phyloP scores from a whole-genome alignment of 2,113 vertebrate species.

The Cyprinus carpio region DNA sequence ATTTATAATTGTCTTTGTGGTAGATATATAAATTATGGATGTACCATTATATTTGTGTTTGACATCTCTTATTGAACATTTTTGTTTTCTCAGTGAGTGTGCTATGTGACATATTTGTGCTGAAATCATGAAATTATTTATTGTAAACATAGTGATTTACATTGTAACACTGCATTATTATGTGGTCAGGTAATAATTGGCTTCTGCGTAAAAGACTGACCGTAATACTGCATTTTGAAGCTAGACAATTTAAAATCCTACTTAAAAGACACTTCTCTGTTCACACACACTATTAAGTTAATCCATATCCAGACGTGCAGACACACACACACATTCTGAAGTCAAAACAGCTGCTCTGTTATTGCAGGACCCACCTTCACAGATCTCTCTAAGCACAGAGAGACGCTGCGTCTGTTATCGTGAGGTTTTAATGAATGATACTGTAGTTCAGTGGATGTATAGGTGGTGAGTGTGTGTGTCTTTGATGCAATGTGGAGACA shows the following conservation, averaged over 20 bases:
- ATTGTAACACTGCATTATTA: constrained; percentile 12
- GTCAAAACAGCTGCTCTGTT: constrained; percentile 33
- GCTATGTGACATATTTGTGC: constrained; percentile 10
- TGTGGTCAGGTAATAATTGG: constrained; percentile 37
- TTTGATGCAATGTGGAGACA: constrained; percentile 33
- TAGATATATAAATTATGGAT: background rate
- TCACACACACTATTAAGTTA: constrained; percentile 46
- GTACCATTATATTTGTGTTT: background rate
- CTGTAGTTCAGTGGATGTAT: constrained; percentile 1
- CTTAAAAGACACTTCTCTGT: constrained; percentile 40
- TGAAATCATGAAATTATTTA: constrained; percentile 31
- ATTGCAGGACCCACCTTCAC: constrained; percentile 8
- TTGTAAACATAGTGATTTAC: constrained; percentile 23
- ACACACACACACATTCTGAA: constrained; percentile 19
- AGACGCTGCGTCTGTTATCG: constrained; percentile 14
- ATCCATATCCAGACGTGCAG: constrained; percentile 40
- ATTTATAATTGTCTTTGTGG: background rate
- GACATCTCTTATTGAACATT: too few relatives aligned
- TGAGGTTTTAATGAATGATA: constrained; percentile 20
- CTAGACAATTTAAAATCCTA: constrained; percentile 38
- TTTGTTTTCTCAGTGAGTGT: background rate
- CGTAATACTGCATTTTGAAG: constrained; percentile 14
- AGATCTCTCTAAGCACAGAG: constrained; percentile 35
- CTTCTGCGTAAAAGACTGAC: constrained; percentile 33
- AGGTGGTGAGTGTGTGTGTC: background rate